Conservation (phyloP, 2,888 invertebrate species). For the Podabrus alpinus region DNA sequence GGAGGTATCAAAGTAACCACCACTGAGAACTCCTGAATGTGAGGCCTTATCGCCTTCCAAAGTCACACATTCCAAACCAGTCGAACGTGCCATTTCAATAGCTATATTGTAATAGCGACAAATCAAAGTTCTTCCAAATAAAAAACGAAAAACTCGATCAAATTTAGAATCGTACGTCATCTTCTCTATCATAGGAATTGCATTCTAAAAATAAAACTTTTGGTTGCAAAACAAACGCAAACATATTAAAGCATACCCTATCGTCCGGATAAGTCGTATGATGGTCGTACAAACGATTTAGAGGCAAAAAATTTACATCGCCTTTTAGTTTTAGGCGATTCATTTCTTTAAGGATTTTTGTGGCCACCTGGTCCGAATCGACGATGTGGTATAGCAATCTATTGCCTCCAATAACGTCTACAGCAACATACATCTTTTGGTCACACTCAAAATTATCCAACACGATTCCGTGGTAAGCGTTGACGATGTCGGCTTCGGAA, state of each 20-base stretch:
- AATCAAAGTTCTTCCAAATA: conserved; percentile 98
- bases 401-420: conserved; percentile 88
- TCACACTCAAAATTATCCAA: conserved; percentile 98
- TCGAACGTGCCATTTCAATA: conserved; percentile 91
- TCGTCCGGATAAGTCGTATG: conserved; percentile 72
- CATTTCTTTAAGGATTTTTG: conserved; percentile 97
- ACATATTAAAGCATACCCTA: conserved; percentile 53
- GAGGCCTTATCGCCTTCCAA: conserved; percentile 95
- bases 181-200: conserved; percentile 97
- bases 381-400: conserved; percentile 98
- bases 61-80: conserved; percentile 98
- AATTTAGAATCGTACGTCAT: conserved; percentile 85
- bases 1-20: conserved; percentile 98
- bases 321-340: conserved; percentile 94
- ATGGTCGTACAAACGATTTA: conserved; percentile 87
- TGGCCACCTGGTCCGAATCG: conserved; percentile 95
- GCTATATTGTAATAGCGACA: conserved; percentile 96
- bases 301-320: conserved; percentile 98
- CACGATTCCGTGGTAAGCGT: conserved; percentile 90
- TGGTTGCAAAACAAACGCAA: background rate
- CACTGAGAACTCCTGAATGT: conserved; percentile 95
- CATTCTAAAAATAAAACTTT: conserved; percentile 68
- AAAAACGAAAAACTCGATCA: conserved; percentile 92
- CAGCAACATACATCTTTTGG: conserved; percentile 95
- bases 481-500: conserved; percentile 73